These are phyloP conservation scores for Drosophila nigricruria DNA, from an alignment of 2,888 invertebrate species.

Conservation along the genomic window DNA sequence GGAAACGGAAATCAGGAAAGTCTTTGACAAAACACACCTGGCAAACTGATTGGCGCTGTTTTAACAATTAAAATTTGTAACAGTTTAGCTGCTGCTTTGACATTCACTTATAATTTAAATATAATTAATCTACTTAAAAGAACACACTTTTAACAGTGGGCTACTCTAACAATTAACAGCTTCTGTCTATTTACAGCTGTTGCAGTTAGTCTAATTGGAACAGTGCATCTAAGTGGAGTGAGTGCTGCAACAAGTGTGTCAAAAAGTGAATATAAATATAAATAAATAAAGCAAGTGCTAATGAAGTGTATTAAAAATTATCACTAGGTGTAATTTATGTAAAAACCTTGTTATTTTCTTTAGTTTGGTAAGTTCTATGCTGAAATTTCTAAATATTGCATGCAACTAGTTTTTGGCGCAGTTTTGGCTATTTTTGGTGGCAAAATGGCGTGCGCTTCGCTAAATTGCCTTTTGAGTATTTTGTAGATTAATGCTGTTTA, in stretches of 20 bases:
- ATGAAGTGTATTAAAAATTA: background rate
- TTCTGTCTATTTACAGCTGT: background rate
- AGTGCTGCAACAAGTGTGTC: constrained; percentile 1
- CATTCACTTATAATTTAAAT: background rate
- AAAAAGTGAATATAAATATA: background rate
- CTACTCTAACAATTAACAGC: no score
- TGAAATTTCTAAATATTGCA: background rate
- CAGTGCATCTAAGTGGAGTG: background rate
- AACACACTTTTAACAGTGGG: no score
- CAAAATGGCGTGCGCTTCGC: background rate
- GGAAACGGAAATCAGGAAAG: constrained; percentile 34
- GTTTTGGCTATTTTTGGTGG: background rate
- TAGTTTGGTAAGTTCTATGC: background rate
- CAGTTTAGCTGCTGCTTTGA: background rate
- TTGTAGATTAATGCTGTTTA: background rate
- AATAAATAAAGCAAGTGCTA: background rate
- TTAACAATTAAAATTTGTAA: constrained; percentile 40
- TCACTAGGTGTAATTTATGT: background rate
- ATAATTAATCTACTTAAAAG: no score
- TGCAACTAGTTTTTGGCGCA: background rate
- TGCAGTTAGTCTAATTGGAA: background rate
- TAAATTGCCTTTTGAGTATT: background rate
- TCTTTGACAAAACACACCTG: constrained; percentile 35
- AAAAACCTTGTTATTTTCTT: background rate
- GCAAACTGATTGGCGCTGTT: background rate